These are phyloP conservation scores for Myiotriccus ornatus DNA, from an alignment of 2,797 vertebrate genomes.

Conservation along the genomic window DNA sequence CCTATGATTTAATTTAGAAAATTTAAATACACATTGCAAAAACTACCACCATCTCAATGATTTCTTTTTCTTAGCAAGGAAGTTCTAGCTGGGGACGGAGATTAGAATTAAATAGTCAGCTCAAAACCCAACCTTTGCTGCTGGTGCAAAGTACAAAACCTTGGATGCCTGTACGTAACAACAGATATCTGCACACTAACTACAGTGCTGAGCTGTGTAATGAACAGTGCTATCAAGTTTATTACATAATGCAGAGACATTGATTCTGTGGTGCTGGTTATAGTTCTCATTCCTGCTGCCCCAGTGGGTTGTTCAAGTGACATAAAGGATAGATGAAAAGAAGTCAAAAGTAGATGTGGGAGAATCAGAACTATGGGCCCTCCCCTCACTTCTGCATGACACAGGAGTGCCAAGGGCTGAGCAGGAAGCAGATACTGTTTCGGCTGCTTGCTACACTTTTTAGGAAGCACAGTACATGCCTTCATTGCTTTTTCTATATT, in stretches of 20 bases:
- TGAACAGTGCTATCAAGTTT: neutral
- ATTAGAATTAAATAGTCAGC: neutral
- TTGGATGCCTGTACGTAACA: neutral
- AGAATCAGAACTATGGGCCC: neutral
- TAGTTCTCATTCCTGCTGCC: neutral
- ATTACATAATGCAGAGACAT: neutral
- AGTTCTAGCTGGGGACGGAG: neutral
- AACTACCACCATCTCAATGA: neutral
- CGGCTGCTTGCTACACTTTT: neutral
- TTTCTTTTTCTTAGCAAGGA: neutral
- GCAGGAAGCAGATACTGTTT: neutral
- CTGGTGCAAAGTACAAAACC: neutral
- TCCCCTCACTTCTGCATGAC: neutral
- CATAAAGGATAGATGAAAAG: neutral
- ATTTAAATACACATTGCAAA: neutral
- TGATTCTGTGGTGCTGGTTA: neutral
- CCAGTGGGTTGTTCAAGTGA: neutral
- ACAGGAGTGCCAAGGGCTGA: neutral
- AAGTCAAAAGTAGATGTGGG: neutral
- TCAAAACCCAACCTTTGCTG: neutral
- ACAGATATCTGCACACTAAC: neutral
- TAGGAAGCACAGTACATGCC: neutral
- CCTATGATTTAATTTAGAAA: neutral
- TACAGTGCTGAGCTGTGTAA: neutral
- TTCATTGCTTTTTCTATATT: neutral